These are phyloP conservation scores for Abrostola tripartita DNA, from an alignment of 2,888 invertebrate species.

Conservation along the genomic window DNA sequence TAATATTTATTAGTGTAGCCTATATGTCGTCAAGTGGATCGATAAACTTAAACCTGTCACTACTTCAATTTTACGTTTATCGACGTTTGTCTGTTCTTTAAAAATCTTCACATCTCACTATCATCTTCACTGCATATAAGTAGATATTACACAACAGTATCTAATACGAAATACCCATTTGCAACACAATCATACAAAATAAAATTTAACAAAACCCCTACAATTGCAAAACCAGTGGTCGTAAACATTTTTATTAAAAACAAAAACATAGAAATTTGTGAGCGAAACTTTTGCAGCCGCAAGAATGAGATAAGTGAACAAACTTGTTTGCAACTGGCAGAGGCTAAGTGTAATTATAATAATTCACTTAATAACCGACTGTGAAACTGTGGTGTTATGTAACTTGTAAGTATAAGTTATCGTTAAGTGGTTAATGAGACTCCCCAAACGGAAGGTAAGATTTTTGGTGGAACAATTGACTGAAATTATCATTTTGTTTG, in stretches of 20 bases:
- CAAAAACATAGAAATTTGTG: conserved; percentile 55
- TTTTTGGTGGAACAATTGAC: background rate
- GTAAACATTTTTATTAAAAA: conserved; percentile 62
- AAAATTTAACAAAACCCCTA: conserved; percentile 44
- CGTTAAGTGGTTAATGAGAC: conserved; percentile 54
- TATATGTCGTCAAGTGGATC: no score
- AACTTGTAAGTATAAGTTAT: conserved; percentile 52
- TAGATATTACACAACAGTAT: background rate
- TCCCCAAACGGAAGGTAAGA: conserved; percentile 50
- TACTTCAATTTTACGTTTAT: no score
- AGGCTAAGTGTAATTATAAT: conserved; percentile 82
- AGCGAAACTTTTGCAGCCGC: conserved; percentile 65
- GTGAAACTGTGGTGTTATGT: conserved; percentile 53
- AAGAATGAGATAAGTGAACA: conserved; percentile 69
- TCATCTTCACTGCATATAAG: no score
- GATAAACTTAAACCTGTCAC: no score
- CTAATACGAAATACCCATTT: background rate
- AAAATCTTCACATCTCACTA: no score
- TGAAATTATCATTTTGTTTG: no score
- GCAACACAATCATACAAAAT: conserved; percentile 20
- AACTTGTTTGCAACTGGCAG: conserved; percentile 72
- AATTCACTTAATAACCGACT: conserved; percentile 73
- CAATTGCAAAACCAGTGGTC: conserved; percentile 59
- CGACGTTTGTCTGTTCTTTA: no score
- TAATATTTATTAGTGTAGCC: no score